Conservation (phyloP, 2,113 vertebrate genomes). For the Gorsachius goisagi region DNA sequence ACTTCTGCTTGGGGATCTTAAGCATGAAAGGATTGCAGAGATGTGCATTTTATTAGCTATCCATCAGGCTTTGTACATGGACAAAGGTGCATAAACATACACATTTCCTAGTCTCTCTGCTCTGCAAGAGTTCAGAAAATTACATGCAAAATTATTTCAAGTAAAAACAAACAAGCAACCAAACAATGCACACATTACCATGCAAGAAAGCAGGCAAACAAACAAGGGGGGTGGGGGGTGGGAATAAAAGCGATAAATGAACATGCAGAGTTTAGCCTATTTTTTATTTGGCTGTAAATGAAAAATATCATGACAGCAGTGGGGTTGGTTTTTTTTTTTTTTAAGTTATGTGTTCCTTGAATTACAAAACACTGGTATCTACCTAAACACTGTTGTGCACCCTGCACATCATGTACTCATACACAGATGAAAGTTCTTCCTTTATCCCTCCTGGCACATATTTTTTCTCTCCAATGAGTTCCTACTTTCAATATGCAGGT, state of each 20-base stretch:
- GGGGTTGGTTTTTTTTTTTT: neutral
- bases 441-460: neutral
- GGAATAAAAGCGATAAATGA: conserved; percentile 2
- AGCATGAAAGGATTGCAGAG: conserved; percentile 17
- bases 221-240: neutral
- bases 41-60: conserved; percentile 26
- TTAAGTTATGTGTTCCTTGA: neutral
- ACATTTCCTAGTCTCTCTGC: neutral
- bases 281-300: conserved; percentile 37
- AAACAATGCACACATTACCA: neutral
- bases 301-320: neutral
- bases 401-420: neutral
- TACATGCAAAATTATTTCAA: conserved; percentile 30
- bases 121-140: conserved; percentile 4
- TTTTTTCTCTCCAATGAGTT: neutral
- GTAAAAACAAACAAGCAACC: conserved; percentile 17
- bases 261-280: neutral
- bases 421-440: neutral
- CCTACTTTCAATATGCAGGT: neutral
- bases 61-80: neutral
- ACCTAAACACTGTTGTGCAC: neutral
- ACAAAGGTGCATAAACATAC: conserved; percentile 25
- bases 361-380: conserved; percentile 12
- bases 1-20: conserved; percentile 26
- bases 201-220: neutral